These are phyloP conservation scores for Microcebus murinus DNA, from an alignment of 2,113 vertebrate species.

Conservation along the genomic window DNA sequence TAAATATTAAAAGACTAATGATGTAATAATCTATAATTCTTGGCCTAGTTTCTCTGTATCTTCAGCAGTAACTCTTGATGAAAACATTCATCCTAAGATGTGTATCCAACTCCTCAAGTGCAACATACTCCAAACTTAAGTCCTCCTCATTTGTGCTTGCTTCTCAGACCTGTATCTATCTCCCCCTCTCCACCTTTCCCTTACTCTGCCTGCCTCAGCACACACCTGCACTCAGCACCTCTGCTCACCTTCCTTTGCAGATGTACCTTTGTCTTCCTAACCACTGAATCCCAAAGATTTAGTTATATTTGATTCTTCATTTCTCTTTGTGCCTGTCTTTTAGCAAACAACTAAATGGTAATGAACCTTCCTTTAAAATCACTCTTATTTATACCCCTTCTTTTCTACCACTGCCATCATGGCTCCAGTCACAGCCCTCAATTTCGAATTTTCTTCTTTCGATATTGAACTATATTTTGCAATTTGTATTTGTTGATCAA, in stretches of 20 bases:
- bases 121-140: background rate
- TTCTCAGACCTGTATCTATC: background rate
- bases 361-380: background rate
- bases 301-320: background rate
- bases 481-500: background rate
- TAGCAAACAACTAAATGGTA: background rate
- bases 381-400: background rate
- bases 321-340: background rate
- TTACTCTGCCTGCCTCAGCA: background rate
- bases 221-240: background rate
- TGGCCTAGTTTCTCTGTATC: background rate
- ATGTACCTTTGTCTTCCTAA: conserved; percentile 21
- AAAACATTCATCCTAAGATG: background rate
- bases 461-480: background rate
- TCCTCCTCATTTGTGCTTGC: background rate
- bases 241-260: background rate
- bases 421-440: background rate
- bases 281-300: background rate
- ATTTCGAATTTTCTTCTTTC: background rate
- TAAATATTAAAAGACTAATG: background rate
- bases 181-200: background rate
- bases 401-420: background rate
- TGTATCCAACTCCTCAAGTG: background rate
- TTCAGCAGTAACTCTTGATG: background rate
- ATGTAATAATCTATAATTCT: background rate